Percentiles rank a stretch among this genome's conserved stretches.
Evolutionary conservation across 35 echinoderm and acorn worm species (phyloP).

Genomic region (Apostichopus parvimensis): DNA sequence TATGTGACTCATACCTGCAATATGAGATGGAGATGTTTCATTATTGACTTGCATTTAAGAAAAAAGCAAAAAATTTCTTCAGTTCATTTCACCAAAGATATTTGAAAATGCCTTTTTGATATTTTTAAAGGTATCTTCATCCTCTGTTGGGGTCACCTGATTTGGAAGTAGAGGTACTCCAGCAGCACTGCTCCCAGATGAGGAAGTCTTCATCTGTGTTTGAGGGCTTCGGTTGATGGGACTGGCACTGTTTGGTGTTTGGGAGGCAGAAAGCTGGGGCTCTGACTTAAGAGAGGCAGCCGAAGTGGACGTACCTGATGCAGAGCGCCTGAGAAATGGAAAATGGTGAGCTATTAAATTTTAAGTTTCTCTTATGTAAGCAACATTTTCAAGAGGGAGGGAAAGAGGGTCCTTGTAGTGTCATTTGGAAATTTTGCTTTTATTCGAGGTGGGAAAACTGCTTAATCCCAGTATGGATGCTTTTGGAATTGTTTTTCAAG

Average conservation of each 20-base stretch:
- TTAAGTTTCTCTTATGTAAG: neutral
- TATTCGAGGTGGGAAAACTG: too few species aligned
- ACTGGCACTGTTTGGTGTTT: slow-evolving; percentile 62
- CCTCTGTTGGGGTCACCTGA: slow-evolving; percentile 87
- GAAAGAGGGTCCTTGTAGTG: too few species aligned
- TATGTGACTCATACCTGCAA: neutral
- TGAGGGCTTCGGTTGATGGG: slow-evolving; percentile 62
- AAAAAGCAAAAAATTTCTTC: neutral
- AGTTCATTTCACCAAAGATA: slow-evolving; percentile 88
- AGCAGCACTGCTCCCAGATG: slow-evolving; percentile 42
- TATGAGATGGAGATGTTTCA: neutral
- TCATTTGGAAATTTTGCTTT: too few species aligned
- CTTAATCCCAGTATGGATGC: too few species aligned
- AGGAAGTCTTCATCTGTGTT: slow-evolving; percentile 58
- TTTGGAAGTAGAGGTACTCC: slow-evolving; percentile 57
- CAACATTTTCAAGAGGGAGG: neutral
- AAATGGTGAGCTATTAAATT: neutral
- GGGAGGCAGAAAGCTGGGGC: slow-evolving; percentile 17
- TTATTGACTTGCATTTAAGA: neutral
- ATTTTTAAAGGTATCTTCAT: slow-evolving; percentile 97
- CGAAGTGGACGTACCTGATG: slow-evolving; percentile 8
- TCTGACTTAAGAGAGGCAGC: slow-evolving; percentile 34
- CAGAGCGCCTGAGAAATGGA: slow-evolving; percentile 34
- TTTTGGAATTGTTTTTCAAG: too few species aligned
- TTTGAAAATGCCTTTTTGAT: slow-evolving; percentile 97